A percentile compares a stretch with the other conserved stretches of the same genome.
Evolutionary conservation across 2,888 invertebrate genomes (phyloP).

Genomic region (Neocrepidodera transversa): DNA sequence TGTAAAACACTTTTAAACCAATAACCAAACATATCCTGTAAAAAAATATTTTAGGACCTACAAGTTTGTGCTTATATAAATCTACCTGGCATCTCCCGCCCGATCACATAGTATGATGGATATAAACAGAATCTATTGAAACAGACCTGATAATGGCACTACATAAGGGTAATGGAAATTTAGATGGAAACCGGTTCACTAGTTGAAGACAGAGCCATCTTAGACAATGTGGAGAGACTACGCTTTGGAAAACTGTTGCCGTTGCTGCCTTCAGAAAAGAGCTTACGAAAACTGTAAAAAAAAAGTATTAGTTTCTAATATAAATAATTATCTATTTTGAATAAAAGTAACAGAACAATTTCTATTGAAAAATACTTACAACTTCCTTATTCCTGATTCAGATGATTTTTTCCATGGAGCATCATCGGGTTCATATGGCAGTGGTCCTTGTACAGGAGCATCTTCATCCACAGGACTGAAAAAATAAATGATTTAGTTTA

Average conservation of each 20-base stretch:
- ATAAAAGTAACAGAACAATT: too few relatives aligned
- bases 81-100: neutral
- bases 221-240: constrained; percentile 79
- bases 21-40: too few relatives aligned
- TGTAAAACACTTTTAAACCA: too few relatives aligned
- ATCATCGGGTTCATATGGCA: constrained; percentile 96
- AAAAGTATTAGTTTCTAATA: constrained; percentile 8
- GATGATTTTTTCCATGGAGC: constrained; percentile 87
- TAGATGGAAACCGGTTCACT: constrained; percentile 56
- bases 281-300: constrained; percentile 81
- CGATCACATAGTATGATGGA: constrained; percentile 46
- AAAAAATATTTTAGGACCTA: neutral
- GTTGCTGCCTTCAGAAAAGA: constrained; percentile 82
- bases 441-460: constrained; percentile 93
- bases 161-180: constrained; percentile 21
- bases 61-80: neutral
- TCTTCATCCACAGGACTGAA: constrained; percentile 72
- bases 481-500: neutral
- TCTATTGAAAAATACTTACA: constrained; percentile 70
- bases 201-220: constrained; percentile 69
- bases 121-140: constrained; percentile 40
- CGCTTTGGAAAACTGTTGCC: constrained; percentile 80
- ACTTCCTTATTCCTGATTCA: constrained; percentile 89
- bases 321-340: too few relatives aligned
- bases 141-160: constrained; percentile 20